phyloP scores from a whole-genome alignment of 2,113 vertebrate species.

The Campylomormyrus tamandua region DNA sequence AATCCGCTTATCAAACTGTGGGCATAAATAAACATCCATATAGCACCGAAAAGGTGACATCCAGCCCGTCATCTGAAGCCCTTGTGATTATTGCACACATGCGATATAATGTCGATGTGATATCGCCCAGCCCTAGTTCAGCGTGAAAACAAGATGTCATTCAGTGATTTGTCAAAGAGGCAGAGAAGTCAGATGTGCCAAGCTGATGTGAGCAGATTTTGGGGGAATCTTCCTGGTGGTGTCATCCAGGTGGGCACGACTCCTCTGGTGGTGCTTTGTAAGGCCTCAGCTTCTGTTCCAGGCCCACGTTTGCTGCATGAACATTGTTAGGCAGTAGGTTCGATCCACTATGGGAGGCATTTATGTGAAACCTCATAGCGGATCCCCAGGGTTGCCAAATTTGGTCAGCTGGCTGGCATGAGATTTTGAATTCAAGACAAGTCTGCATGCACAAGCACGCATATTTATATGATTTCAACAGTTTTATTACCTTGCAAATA shows the following conservation, averaged over 20 bases:
- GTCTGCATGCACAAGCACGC: too few species aligned
- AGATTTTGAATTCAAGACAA: too few species aligned
- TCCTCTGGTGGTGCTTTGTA: neutral
- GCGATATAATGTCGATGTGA: too few species aligned
- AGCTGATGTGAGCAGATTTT: neutral
- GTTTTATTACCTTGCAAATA: too few species aligned
- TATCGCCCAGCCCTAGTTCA: neutral
- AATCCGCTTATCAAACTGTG: too few species aligned
- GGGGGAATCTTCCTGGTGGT: neutral
- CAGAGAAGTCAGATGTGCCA: neutral
- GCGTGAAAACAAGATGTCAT: neutral
- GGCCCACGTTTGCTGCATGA: neutral
- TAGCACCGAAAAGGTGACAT: too few species aligned
- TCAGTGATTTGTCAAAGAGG: neutral
- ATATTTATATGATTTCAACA: too few species aligned
- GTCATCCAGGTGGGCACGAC: neutral
- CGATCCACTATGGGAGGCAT: neutral
- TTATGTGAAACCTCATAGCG: neutral
- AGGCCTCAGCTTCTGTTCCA: neutral
- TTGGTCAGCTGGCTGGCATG: too few species aligned
- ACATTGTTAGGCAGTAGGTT: neutral
- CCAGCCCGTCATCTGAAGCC: too few species aligned
- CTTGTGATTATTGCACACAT: too few species aligned
- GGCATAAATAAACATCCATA: too few species aligned
- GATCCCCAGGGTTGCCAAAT: neutral